Evolutionary conservation across 2,888 invertebrate genomes (phyloP).

Genomic region (Norana najaformis): DNA sequence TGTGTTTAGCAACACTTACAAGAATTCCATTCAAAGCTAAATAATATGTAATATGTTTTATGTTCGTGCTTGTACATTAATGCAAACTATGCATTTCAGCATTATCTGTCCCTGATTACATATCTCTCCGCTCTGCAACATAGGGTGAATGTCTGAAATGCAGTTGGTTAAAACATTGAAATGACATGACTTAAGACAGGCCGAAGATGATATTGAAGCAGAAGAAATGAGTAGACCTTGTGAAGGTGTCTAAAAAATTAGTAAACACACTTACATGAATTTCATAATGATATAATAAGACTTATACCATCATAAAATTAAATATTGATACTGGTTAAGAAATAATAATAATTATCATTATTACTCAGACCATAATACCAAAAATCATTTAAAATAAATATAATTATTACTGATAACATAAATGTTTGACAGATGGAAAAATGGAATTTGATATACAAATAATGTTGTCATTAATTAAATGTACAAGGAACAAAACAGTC

Average conservation of each 20-base stretch:
- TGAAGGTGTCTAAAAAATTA: background rate
- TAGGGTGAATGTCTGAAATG: too few relatives aligned
- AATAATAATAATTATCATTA: background rate
- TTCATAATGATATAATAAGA: background rate
- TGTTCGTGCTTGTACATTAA: background rate
- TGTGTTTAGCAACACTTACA: background rate
- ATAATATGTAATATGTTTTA: background rate
- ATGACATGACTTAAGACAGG: background rate
- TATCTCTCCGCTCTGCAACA: too few relatives aligned
- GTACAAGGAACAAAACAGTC: too few relatives aligned
- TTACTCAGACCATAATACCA: background rate
- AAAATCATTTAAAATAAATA: background rate
- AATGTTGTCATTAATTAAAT: too few relatives aligned
- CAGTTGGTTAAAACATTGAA: too few relatives aligned
- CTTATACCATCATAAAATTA: background rate
- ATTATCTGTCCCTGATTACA: too few relatives aligned
- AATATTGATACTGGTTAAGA: background rate
- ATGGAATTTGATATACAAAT: too few relatives aligned
- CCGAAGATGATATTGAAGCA: background rate
- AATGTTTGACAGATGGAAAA: background rate
- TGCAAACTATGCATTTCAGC: background rate
- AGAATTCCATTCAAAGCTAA: background rate
- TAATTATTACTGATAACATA: conserved; percentile 5
- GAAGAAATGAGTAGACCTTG: background rate
- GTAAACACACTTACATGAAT: background rate